Base-by-base conservation (phyloP, 2,888 invertebrate species). In the Theodoxus fluviatilis region DNA sequence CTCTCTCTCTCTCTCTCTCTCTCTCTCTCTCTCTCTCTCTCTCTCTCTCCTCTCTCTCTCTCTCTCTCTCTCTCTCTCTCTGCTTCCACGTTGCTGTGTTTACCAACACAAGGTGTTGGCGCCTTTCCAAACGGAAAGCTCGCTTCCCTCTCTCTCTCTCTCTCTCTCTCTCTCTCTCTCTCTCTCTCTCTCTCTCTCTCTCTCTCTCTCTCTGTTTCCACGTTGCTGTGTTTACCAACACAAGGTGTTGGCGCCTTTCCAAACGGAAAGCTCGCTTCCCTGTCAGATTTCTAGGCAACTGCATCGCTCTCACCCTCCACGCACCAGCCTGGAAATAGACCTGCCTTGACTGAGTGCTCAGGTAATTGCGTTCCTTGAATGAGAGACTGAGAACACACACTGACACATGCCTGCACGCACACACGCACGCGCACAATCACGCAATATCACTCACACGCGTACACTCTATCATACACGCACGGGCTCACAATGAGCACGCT, bases 141-240 rank as follows among this genome's bases (percentile, higher is more conserved):
- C 15, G 57, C 69, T n/a, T 69, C 71, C 7, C 38, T 73, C 25
- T 49, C 67, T 9, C 22, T 40, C 22, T 18, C 2, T 31, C n/a
- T 67, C 47, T 22, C 31, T 18, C 2, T 67, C 35, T 31, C 6
- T 25, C 12, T 12, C 49, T 31, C 15, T 49, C 28, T 22, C 25
- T 49, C 15, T 47, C 12, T 47, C 28, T 66, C 66, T 15, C 66
- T 28, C 31, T 28, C 28, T 66, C 43, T 49, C 31, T 15, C 40
- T 40, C n/a, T 40, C 33, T 43, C 40, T 43, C 25, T 22, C 28
- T 43, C 40, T 47, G 47, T 65, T 12, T 22, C 40, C 31, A 38
- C 65, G 47, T 65, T 22, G 22, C 31, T 47, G 15, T 65, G 25
- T 1, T 28, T 15, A 43, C 15, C 15, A 43, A 43, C n/a, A n/a